phyloP scores from a whole-genome alignment of 2,797 vertebrate genomes.

The Gymnopithys bicolor region DNA sequence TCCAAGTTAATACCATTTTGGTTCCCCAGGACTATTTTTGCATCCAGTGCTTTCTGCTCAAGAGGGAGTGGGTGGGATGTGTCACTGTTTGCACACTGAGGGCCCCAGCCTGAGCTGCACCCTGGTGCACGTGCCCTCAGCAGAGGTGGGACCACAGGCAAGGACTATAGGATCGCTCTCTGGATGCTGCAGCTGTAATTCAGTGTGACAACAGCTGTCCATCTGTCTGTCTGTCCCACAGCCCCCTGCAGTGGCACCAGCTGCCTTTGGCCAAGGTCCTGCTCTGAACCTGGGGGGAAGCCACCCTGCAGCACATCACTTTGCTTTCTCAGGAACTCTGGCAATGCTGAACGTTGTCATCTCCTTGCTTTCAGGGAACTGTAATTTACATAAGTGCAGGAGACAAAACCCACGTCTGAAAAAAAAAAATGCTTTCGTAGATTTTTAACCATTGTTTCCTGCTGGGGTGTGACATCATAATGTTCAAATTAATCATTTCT shows the following conservation, averaged over 20 bases:
- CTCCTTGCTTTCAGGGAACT: not conserved
- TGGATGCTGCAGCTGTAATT: not conserved
- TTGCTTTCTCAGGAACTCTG: not conserved
- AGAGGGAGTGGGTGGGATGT: not conserved
- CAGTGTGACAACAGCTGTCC: not conserved
- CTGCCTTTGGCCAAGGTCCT: not conserved
- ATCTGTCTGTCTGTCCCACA: not conserved
- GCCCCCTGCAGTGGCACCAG: not conserved
- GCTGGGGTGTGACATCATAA: constrained; percentile 9
- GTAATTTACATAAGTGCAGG: not conserved
- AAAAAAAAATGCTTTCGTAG: not conserved
- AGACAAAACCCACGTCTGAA: constrained; percentile 39
- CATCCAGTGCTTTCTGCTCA: not conserved
- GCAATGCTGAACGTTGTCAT: not conserved
- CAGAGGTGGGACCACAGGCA: not conserved
- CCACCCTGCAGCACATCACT: not conserved
- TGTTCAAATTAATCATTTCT: constrained; percentile 60
- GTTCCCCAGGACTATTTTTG: not conserved
- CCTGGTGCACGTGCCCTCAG: rapidly evolving
- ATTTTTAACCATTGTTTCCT: constrained; percentile 73
- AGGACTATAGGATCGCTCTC: not conserved
- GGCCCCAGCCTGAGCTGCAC: not conserved
- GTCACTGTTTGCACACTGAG: not conserved
- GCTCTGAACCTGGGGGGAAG: not conserved
- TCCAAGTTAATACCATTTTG: not conserved